Evolutionary conservation across 2,888 invertebrate genomes (phyloP).

Genomic region (Netelia fuscicornis): DNA sequence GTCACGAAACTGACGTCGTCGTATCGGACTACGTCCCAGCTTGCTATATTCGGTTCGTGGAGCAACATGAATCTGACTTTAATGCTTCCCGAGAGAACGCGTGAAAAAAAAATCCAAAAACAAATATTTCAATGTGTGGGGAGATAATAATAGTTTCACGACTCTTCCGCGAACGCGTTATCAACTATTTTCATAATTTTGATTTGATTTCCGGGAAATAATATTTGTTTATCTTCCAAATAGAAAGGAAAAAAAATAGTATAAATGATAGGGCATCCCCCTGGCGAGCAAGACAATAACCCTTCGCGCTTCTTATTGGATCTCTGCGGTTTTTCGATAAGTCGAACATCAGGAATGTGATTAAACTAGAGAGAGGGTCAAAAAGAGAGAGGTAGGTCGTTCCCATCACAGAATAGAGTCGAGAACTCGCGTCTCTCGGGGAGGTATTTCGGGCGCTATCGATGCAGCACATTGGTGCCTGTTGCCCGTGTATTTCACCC

Average conservation of each 20-base stretch:
- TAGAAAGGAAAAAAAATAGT: not conserved
- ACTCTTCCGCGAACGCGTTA: too few species aligned
- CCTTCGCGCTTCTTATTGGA: constrained; percentile 48
- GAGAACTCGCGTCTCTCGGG: constrained; percentile 45
- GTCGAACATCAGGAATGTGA: constrained; percentile 55
- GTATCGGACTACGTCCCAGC: not conserved
- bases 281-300: constrained; percentile 33
- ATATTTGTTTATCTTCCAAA: too few species aligned
- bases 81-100: too few species aligned
- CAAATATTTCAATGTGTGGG: too few species aligned
- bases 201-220: too few species aligned
- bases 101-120: too few species aligned
- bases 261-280: constrained; percentile 15
- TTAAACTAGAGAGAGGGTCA: constrained; percentile 28
- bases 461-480: constrained; percentile 35
- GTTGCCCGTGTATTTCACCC: constrained; percentile 28
- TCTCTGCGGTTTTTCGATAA: constrained; percentile 51
- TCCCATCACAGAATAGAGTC: constrained; percentile 39
- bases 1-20: constrained; percentile 9
- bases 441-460: constrained; percentile 48
- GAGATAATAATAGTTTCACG: too few species aligned
- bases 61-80: too few species aligned
- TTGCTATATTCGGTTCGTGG: too few species aligned
- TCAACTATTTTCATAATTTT: too few species aligned
- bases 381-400: constrained; percentile 11